These are phyloP conservation scores for Dunckerocampus dactyliophorus DNA, from an alignment of 2,113 vertebrate genomes.

Conservation along the genomic window DNA sequence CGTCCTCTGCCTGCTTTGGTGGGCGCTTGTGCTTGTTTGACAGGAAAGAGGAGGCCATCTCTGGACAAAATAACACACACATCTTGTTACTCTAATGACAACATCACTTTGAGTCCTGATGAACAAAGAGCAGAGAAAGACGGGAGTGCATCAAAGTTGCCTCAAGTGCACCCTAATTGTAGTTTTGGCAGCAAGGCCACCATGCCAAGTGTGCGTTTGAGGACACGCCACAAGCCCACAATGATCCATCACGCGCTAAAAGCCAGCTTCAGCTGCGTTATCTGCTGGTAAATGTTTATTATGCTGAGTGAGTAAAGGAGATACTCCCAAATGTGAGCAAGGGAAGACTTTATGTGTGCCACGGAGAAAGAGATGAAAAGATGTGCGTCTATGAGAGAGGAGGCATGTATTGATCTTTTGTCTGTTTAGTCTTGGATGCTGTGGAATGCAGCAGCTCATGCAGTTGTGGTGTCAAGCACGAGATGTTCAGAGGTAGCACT, in stretches of 20 bases:
- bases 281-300: conserved; percentile 41
- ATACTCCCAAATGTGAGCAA: not conserved
- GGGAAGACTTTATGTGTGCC: no score
- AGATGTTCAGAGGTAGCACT: no score
- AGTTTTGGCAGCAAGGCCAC: not conserved
- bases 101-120: conserved; percentile 13
- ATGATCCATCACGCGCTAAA: conserved; percentile 34
- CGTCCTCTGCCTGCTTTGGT: conserved; percentile 20
- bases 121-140: not conserved
- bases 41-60: conserved; percentile 15
- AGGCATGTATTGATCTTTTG: no score
- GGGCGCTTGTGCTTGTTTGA: no score
- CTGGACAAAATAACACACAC: conserved; percentile 20
- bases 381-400: conserved; percentile 36
- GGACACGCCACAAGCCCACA: not conserved
- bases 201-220: not conserved
- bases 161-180: not conserved
- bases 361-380: conserved; percentile 46
- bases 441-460: conserved; percentile 2
- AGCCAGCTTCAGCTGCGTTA: conserved; percentile 9
- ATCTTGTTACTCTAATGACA: not conserved
- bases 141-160: not conserved
- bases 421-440: conserved; percentile 20
- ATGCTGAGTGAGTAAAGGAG: conserved; percentile 17
- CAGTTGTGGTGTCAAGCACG: no score